Evolutionary conservation across 2,888 invertebrate genomes (phyloP).

Genomic region (Priocnemis perturbator): DNA sequence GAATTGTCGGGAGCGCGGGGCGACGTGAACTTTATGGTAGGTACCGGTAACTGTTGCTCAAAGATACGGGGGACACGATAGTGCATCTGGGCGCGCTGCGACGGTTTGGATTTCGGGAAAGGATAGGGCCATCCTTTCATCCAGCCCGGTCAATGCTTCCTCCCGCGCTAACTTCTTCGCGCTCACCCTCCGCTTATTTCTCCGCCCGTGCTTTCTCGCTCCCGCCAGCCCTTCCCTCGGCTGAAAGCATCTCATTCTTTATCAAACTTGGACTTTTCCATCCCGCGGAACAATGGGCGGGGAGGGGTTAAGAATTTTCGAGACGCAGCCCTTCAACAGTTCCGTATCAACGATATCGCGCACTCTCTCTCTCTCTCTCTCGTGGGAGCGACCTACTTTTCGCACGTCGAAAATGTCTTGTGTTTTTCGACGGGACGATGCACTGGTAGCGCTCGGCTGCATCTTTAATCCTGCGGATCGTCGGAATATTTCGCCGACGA

Average conservation of each 20-base stretch:
- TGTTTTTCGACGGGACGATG: too few relatives aligned
- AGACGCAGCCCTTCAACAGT: neutral
- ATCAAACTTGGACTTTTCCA: constrained; percentile 22
- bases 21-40: neutral
- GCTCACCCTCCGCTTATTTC: constrained; percentile 20
- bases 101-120: constrained; percentile 59
- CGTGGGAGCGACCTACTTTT: constrained; percentile 10
- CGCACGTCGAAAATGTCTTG: too few relatives aligned
- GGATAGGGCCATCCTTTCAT: constrained; percentile 50
- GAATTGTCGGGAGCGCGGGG: constrained; percentile 1
- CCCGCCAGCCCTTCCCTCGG: constrained; percentile 9
- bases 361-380: too few relatives aligned
- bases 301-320: neutral
- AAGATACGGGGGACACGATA: constrained; percentile 56
- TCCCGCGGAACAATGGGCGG: constrained; percentile 18
- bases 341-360: too few relatives aligned
- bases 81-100: constrained; percentile 38
- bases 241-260: constrained; percentile 27
- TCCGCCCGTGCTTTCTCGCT: constrained; percentile 28
- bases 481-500: too few relatives aligned
- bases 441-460: too few relatives aligned
- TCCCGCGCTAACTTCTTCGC: constrained; percentile 16
- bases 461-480: too few relatives aligned
- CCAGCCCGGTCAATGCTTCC: constrained; percentile 39
- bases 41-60: constrained; percentile 49